Percentiles rank a stretch among this genome's conserved stretches.
phyloP scores from a whole-genome alignment of 2,113 vertebrate species.

The Athene cunicularia region DNA sequence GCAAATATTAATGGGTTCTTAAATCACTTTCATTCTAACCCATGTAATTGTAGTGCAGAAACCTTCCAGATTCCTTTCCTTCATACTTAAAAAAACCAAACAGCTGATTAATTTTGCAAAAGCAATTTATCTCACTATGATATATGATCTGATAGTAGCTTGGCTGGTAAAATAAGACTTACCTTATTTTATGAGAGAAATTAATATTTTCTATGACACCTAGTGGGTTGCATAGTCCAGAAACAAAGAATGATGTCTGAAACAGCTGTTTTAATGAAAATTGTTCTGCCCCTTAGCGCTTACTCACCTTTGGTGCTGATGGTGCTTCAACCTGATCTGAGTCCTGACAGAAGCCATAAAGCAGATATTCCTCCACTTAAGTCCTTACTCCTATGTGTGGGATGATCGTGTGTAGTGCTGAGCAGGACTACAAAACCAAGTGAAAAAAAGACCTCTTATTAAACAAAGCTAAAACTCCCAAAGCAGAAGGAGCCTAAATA shows the following conservation, averaged over 20 bases:
- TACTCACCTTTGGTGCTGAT: neutral
- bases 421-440: neutral
- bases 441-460: neutral
- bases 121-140: neutral
- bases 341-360: neutral
- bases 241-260: neutral
- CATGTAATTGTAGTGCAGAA: neutral
- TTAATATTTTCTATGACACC: neutral
- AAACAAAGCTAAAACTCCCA: neutral
- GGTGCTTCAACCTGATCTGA: neutral
- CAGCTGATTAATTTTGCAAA: neutral
- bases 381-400: neutral
- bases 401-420: rapidly evolving
- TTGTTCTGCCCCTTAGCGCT: neutral
- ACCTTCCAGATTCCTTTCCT: neutral
- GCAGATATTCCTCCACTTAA: neutral
- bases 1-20: neutral
- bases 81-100: neutral
- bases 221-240: neutral
- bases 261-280: neutral
- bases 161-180: neutral
- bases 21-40: neutral
- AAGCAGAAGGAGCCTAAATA: neutral
- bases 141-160: neutral
- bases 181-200: neutral